Evolutionary conservation across 2,888 invertebrate species (phyloP), one percentile per base, ranked within the genome.

Genomic region (Rhagonycha lutea): DNA sequence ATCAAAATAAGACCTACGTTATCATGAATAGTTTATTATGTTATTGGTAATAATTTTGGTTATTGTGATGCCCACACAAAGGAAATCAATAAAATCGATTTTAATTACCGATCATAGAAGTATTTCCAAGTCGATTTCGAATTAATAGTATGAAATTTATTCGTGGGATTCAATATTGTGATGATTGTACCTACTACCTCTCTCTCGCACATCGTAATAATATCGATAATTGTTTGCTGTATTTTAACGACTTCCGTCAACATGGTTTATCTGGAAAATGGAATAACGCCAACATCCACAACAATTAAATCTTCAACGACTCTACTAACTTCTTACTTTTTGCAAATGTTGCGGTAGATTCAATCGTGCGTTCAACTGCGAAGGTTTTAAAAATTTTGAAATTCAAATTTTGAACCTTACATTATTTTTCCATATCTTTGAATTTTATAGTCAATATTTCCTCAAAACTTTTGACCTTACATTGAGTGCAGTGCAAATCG

Each of bases 191-290:
- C 5, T 47, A 11, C 32, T 47, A 11, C 32, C 47, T 47, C 47
- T 47, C 47, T 47, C 47, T n/a, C n/a, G n/a, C n/a, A 47, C 47
- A n/a, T n/a, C 47, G 47, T 47, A 47, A 47, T 47, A 47, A 47
- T 47, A 47, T 47, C n/a, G n/a, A 65, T 24, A 65, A 65, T 12
- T 65, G 63, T 65, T 14, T 23, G 26, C 63, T 14, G 63, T 72
- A 61, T 72, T 29, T 28, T 72, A 68, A 72, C 61, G 72, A 72
- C 72, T 72, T 72, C 72, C 72, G 72, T 72, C 72, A 68, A 61
- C 68, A 61, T 26, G 67, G 60, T 14, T 68, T 72, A 72, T 72
- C 72, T 32, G 12, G 29, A 68, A 32, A 32, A 18, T 26, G 72
- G 23, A 68, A 28, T 24, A 29, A 18, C 14, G 24, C 28, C 28